Conservation (phyloP, 2,797 vertebrate species). For the Pangasius larnaudii region DNA sequence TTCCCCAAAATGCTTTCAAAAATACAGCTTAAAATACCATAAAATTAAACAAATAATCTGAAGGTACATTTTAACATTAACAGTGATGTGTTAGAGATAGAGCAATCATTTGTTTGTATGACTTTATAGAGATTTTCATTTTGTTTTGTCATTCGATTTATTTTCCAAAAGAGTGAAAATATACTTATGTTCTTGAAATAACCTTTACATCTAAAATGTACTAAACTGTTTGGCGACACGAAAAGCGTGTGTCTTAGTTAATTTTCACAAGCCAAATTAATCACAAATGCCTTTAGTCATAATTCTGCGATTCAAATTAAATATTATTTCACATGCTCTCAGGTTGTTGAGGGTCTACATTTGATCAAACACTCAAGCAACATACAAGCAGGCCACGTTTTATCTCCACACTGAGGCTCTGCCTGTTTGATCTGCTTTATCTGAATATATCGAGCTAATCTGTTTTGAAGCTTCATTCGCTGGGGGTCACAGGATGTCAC, state of each 20-base stretch:
- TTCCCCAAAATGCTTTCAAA: not conserved
- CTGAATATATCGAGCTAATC: slow-evolving; percentile 37
- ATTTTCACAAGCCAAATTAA: not conserved
- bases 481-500: slow-evolving; percentile 41
- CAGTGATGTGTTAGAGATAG: not conserved
- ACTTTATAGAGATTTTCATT: not conserved
- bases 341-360: not conserved
- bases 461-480: slow-evolving; percentile 33
- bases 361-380: not conserved
- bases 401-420: not conserved
- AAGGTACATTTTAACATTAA: not conserved
- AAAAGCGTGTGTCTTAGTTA: not conserved
- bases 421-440: slow-evolving; percentile 22
- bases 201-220: not conserved
- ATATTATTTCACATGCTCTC: not conserved
- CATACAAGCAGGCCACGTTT: not conserved
- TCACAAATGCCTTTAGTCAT: not conserved
- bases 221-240: not conserved
- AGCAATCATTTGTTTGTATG: not conserved
- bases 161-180: not conserved
- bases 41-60: not conserved
- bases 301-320: not conserved
- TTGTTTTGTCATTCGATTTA: not conserved
- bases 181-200: not conserved
- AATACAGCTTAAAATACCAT: not conserved